Conservation (phyloP, 2,113 vertebrate genomes). For the Dunckerocampus dactyliophorus region DNA sequence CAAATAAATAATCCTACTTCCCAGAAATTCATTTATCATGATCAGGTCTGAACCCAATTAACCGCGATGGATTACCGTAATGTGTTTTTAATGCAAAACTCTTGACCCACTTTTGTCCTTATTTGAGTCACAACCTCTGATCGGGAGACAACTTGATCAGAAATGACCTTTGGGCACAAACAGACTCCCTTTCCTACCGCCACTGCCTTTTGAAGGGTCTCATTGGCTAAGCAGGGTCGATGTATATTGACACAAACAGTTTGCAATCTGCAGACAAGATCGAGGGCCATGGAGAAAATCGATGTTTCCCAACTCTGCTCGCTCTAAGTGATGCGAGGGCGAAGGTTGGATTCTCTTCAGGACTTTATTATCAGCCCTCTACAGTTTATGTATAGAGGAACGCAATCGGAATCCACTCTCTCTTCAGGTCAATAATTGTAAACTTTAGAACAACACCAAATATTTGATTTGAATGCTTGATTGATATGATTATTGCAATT, state of each 20-base stretch:
- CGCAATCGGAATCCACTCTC: constrained; percentile 52
- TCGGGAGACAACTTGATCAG: constrained; percentile 28
- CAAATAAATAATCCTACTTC: no score
- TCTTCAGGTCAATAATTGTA: constrained; percentile 5
- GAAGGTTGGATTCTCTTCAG: constrained; percentile 48
- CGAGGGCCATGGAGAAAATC: constrained; percentile 64
- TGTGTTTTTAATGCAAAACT: not conserved
- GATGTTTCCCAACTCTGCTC: constrained; percentile 56
- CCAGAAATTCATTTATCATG: no score
- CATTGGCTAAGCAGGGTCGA: constrained; percentile 59
- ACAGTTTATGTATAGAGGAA: constrained; percentile 49
- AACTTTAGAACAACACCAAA: not conserved
- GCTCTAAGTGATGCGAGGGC: constrained; percentile 40
- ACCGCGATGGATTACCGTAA: no score
- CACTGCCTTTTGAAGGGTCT: constrained; percentile 52
- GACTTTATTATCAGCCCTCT: constrained; percentile 58
- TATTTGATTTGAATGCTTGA: no score
- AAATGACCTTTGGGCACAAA: constrained; percentile 52
- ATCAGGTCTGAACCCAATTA: no score
- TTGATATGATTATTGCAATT: no score
- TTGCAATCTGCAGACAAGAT: constrained; percentile 63
- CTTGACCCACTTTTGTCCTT: constrained; percentile 11
- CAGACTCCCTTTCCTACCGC: constrained; percentile 12
- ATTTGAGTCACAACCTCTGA: constrained; percentile 37
- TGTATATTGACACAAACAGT: constrained; percentile 65